Base-by-base conservation (phyloP, 2,797 vertebrate genomes). In the Lemur catta region DNA sequence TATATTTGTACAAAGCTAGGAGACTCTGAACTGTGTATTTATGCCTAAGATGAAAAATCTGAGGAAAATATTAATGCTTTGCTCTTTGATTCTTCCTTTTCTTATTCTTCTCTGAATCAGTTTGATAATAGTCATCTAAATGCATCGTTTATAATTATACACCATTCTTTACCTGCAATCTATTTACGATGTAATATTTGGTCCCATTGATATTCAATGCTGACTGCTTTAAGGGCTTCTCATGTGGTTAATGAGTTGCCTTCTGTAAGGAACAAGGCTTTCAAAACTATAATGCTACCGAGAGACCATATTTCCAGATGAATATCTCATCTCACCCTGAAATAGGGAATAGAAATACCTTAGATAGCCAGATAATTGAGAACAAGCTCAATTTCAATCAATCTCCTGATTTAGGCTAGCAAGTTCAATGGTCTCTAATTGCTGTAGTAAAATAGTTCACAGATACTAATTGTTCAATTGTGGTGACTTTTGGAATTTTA, bases 201-300 rank as follows among this genome's bases (percentile, higher is more conserved):
- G 92, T 97, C 93, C 82, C 67, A 94, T 95, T 98, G 98, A 98
- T 96, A 98, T 86, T 98, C 97, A 98, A 95, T 95, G 97, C 89
- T 96, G 84, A 98, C 97, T 91, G 88, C 89, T 98, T 93, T 96
- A 97, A 97, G 94, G 97, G 89, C 79, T 96, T 95, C 93, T 97
- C 95, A 97, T 96, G 97, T 97, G 82, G 96, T 97, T 98, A 98
- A 98, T 97, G 97, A 98, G 93, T 81, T 95, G 82, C 75, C 95
- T 95, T 98, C 97, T 96, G 67, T 57, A 97, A 88, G 11, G 24
- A 97, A 48, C 76, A 96, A 97, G 94, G 94, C 86, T 96, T 97
- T 98, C 97, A 97, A 98, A 98, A 91, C 38, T 80, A 74, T 67
- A 13, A 63, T 57, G 97, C 80, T 97, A 96, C 89, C 38, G 96